A percentile compares a stretch with the other conserved stretches of the same genome.
These are phyloP conservation scores for Glaucopsyche alexis DNA, from an alignment of 2,888 invertebrate species.

Conservation along the genomic window DNA sequence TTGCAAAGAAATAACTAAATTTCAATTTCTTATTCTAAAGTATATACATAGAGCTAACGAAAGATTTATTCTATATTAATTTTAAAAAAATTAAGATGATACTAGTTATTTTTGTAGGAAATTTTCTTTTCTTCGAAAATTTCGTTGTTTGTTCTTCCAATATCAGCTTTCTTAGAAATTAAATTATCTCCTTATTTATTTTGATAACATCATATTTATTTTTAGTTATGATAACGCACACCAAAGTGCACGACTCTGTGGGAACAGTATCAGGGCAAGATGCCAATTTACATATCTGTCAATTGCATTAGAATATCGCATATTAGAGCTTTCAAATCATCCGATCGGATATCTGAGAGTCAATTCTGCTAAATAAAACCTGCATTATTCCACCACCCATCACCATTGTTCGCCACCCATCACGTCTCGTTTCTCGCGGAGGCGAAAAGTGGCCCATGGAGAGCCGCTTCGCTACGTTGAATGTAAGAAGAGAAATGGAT, in stretches of 20 bases:
- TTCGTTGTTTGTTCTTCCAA: neutral
- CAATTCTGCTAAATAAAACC: too few relatives aligned
- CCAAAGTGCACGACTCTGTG: neutral
- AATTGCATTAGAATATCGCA: conserved; percentile 36
- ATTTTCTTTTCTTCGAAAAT: neutral
- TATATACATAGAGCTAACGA: too few relatives aligned
- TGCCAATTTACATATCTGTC: conserved; percentile 45
- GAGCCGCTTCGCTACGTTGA: too few relatives aligned
- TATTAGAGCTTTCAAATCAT: neutral
- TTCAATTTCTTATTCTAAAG: too few relatives aligned
- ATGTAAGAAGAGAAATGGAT: too few relatives aligned
- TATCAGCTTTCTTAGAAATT: neutral
- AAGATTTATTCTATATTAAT: neutral
- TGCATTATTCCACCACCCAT: too few relatives aligned
- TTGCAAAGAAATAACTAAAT: too few relatives aligned
- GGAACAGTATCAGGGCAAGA: conserved; percentile 42
- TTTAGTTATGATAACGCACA: neutral
- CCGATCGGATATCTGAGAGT: neutral
- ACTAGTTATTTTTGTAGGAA: neutral
- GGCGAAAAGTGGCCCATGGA: too few relatives aligned
- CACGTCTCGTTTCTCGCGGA: too few relatives aligned
- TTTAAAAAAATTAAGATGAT: neutral
- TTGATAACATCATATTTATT: conserved; percentile 10
- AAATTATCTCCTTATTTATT: neutral
- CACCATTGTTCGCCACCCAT: too few relatives aligned